Percentiles rank a stretch among this genome's conserved stretches.
Evolutionary conservation across 2,797 vertebrate species (phyloP).

Genomic region (Apogon hyalosoma): DNA sequence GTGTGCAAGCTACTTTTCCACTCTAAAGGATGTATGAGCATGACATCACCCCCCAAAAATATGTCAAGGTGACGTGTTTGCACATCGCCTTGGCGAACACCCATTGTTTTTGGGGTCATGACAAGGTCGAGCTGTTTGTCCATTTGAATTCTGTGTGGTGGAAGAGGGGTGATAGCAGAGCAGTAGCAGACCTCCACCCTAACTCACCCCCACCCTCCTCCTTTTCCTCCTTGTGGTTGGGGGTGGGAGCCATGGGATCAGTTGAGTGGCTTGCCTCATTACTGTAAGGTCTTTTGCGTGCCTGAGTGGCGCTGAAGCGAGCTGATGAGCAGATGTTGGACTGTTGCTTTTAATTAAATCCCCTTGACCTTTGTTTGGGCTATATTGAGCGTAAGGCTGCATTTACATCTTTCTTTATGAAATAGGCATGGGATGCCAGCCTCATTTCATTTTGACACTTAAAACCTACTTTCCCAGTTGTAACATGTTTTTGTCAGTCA

Average conservation of each 20-base stretch:
- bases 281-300: slow-evolving; percentile 73
- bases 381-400: slow-evolving; percentile 78
- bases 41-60: slow-evolving; percentile 44
- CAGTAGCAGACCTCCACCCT: slow-evolving; percentile 15
- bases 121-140: slow-evolving; percentile 59
- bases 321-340: slow-evolving; percentile 85
- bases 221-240: slow-evolving; percentile 21
- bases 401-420: slow-evolving; percentile 44
- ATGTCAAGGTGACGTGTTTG: slow-evolving; percentile 51
- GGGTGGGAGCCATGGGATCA: slow-evolving; percentile 48
- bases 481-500: slow-evolving; percentile 1
- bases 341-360: slow-evolving; percentile 89
- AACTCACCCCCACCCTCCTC: background rate
- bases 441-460: slow-evolving; percentile 7
- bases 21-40: slow-evolving; percentile 6
- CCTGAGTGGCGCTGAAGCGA: slow-evolving; percentile 79
- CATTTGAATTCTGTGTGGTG: slow-evolving; percentile 47
- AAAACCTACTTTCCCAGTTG: background rate
- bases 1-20: background rate
- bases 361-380: slow-evolving; percentile 83
- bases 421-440: slow-evolving; percentile 3
- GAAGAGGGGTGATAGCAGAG: slow-evolving; percentile 41
- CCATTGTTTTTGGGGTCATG: slow-evolving; percentile 65
- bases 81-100: slow-evolving; percentile 51
- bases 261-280: slow-evolving; percentile 79